Conservation (phyloP, 2,888 invertebrate species). For the Pseudococcus longispinus region DNA sequence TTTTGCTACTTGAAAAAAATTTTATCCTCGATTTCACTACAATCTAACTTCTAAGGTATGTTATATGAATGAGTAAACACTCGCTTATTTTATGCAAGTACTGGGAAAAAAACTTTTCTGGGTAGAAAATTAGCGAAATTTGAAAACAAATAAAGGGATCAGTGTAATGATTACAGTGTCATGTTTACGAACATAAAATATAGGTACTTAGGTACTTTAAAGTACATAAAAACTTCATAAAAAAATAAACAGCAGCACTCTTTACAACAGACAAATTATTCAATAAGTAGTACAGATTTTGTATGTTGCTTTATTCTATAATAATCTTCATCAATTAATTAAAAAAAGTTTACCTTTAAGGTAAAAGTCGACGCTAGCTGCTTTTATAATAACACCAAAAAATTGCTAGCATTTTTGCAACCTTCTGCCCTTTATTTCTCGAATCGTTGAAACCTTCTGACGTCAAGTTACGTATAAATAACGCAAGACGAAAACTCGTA, state of each 20-base stretch:
- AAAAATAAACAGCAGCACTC: not conserved
- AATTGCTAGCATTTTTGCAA: conserved; percentile 23
- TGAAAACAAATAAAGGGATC: not conserved
- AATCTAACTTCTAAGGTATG: not conserved
- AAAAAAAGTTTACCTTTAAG: not conserved
- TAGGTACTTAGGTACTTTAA: not conserved
- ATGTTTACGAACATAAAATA: not conserved
- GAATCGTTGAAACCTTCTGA: conserved; percentile 33
- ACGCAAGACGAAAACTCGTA: conserved; percentile 35
- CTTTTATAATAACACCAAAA: not conserved
- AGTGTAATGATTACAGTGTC: not conserved
- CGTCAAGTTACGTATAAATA: conserved; percentile 42
- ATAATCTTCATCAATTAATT: not conserved
- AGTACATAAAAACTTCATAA: not conserved
- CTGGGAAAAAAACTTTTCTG: too few relatives aligned
- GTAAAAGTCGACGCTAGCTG: not conserved
- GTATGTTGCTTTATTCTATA: not conserved
- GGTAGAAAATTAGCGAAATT: not conserved
- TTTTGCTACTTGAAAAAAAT: not conserved
- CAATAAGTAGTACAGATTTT: not conserved
- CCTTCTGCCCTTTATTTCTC: not conserved
- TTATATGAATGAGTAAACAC: too few relatives aligned
- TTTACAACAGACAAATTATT: not conserved
- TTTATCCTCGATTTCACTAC: not conserved
- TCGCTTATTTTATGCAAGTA: too few relatives aligned